phyloP scores from a whole-genome alignment of 2,113 vertebrate species.

The Catharus fuscescens region DNA sequence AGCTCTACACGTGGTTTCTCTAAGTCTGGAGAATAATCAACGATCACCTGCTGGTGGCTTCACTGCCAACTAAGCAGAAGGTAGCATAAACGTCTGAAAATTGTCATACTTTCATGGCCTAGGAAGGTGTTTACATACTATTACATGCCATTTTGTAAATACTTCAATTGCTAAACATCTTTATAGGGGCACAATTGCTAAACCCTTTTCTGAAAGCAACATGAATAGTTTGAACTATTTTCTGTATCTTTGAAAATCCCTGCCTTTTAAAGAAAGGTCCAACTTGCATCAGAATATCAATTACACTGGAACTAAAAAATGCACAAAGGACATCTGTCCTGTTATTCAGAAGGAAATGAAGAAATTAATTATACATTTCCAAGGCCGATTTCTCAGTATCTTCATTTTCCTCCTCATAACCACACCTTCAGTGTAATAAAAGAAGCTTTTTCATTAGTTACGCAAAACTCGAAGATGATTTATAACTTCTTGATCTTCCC shows the following conservation, averaged over 20 bases:
- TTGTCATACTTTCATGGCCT: background rate
- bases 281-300: background rate
- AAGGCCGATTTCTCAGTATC: background rate
- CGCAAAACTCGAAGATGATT: background rate
- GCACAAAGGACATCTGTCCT: background rate
- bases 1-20: background rate
- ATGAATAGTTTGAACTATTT: background rate
- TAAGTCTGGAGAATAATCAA: background rate
- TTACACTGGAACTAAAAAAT: background rate
- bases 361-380: background rate
- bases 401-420: background rate
- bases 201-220: background rate
- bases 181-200: background rate
- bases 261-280: background rate
- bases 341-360: background rate
- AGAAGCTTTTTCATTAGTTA: background rate
- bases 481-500: background rate
- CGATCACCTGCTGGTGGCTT: background rate
- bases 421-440: background rate
- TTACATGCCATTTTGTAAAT: background rate
- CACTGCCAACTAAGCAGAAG: background rate
- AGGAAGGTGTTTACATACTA: background rate
- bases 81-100: background rate
- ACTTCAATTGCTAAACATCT: background rate
- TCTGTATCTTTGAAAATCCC: background rate